These are phyloP conservation scores for Pygathrix nemaeus DNA, from an alignment of 2,113 vertebrate genomes.

Conservation along the genomic window DNA sequence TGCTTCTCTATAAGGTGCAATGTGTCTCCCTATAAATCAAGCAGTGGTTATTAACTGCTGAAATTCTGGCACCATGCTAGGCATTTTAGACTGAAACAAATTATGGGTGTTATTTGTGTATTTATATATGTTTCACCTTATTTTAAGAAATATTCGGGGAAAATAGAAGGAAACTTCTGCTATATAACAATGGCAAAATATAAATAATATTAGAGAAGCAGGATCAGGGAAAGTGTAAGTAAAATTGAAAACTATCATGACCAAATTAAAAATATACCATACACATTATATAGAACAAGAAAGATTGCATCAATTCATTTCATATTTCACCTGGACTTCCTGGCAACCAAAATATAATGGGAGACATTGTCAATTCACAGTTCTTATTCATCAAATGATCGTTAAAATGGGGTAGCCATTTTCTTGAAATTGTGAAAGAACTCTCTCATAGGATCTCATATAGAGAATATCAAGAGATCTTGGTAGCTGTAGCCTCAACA, in stretches of 20 bases:
- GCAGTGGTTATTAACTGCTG: neutral
- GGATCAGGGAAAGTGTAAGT: neutral
- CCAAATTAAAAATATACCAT: neutral
- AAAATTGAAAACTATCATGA: neutral
- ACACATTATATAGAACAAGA: neutral
- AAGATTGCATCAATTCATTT: neutral
- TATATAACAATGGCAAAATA: neutral
- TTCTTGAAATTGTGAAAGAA: neutral
- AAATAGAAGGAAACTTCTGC: neutral
- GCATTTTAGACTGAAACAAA: neutral
- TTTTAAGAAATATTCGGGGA: neutral
- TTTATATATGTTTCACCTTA: neutral
- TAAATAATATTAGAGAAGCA: neutral
- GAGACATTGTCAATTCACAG: neutral
- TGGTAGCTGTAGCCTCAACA: neutral
- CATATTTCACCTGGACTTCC: neutral
- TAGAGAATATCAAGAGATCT: neutral
- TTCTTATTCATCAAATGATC: constrained; percentile 6
- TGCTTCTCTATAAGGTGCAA: neutral
- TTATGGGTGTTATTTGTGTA: neutral
- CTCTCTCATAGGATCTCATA: neutral
- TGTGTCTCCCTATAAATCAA: neutral
- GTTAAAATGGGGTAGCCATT: neutral
- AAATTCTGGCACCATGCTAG: neutral
- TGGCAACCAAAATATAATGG: neutral